Evolutionary conservation across 2,113 vertebrate genomes (phyloP), one percentile per base, ranked within the genome.

Genomic region (Sylvilagus bachmani): DNA sequence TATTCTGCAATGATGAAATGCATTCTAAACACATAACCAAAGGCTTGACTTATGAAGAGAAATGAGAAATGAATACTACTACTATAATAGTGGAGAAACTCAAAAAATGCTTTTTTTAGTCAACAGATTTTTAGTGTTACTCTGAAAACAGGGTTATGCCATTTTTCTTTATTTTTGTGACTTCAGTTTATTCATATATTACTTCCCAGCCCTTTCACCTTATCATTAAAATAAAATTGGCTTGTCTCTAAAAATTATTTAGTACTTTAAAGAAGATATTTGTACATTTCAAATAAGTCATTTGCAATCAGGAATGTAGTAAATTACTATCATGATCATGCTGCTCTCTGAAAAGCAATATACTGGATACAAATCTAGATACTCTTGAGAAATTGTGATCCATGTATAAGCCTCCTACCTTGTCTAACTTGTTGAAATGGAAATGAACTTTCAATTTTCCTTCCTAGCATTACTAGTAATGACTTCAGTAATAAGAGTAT

Each of bases 211-310:
- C 12, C 6, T 87, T 95, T 90, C 2, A 64, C 10, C 38, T 7
- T 6, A 67, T 89, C 25, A 95, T 53, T 82, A 89, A 92, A 86
- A 85, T 92, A 92, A 94, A 88, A 44, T 12, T 25, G 29, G 27
- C 92, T 93, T 90, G 36, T 85, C 64, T 88, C 25, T 87, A 53
- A 8, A 90, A 96, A 94, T 8, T 78, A 86, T 74, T 93, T 89
- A 93, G 78, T 12, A 79, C 17, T 88, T 92, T 62, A 82, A 86
- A 77, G 16, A 82, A 77, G 16, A 88, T 77, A 82, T 55, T 24
- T 53, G 24, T 81, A 13, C 25, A 64, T 92, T 93, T 74, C 51
- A 79, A 83, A n/a, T 70, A 66, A 95, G 24, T 51, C 38, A 95
- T 85, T 95, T 92, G 74, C 70, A 89, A 9, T 89, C 80, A 86